Evolutionary conservation across 2,113 vertebrate genomes (phyloP), one percentile per base, ranked within the genome.

Genomic region (Semnornis frantzii): DNA sequence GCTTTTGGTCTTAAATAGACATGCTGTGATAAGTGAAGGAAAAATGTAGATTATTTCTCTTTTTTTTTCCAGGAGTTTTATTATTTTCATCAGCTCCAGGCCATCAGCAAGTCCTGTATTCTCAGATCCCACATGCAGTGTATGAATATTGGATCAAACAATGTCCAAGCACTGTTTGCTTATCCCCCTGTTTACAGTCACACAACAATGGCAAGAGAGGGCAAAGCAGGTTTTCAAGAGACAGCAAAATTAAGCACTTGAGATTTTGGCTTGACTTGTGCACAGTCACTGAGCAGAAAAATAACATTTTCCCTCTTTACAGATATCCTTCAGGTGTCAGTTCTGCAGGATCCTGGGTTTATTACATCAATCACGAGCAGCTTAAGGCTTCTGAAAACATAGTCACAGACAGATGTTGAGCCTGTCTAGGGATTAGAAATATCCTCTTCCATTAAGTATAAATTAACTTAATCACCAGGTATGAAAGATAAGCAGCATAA

Each of bases 401-500:
- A 87, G 84, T 85, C 90, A 68, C 52, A 96, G 97, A 97, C 97
- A 97, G 98, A 97, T 97, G 97, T 94, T 89, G 94, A 92, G 87
- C 84, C 97, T 97, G 96, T 97, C 95, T 97, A 60, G 97, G 97
- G 97, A 98, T 97, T 97, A 96, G 97, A 98, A 97, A 97, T 97
- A 97, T 97, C 96, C 96, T 97, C 97, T 98, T 93, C 97, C 97
- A 97, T 98, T 97, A 97, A 97, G 97, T 97, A 97, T 97, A 98
- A 97, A 97, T 98, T 98, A 98, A 98, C 92, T 97, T 98, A 98
- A 98, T 98, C 97, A 98, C 97, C 97, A 98, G 98, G 97, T 98
- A 96, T 92, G 97, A 97, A 97, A 97, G 97, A 97, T 97, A 97
- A 96, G 96, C 94, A 96, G 95, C 95, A 96, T 94, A 97, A 97